Evolutionary conservation across 2,113 vertebrate genomes (phyloP).

Genomic region (Fukomys damarensis): DNA sequence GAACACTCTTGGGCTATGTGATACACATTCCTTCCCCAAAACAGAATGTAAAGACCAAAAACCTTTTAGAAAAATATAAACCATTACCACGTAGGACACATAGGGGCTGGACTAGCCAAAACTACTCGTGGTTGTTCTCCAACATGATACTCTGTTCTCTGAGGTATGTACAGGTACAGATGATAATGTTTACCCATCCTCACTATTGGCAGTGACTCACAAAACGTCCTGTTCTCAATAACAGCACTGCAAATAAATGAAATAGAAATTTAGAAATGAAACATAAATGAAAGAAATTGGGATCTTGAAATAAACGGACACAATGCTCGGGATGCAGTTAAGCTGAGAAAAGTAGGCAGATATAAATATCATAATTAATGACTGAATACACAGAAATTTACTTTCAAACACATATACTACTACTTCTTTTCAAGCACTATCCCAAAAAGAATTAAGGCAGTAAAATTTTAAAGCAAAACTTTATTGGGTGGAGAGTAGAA

Average conservation of each 20-base stretch:
- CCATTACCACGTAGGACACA: not conserved
- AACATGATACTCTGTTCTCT: not conserved
- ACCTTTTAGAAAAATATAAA: not conserved
- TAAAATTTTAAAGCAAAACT: conserved; percentile 1
- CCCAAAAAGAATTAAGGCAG: not conserved
- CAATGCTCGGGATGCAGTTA: not conserved
- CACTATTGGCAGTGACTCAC: not conserved
- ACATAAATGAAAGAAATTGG: not conserved
- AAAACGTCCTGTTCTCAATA: not conserved
- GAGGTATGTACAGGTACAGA: not conserved
- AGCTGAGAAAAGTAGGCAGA: conserved; percentile 44
- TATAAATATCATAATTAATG: not conserved
- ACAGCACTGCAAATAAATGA: not conserved
- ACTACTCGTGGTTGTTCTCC: not conserved
- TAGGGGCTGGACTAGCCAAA: not conserved
- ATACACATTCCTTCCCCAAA: not conserved
- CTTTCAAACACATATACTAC: not conserved
- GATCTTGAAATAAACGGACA: not conserved
- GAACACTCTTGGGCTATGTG: not conserved
- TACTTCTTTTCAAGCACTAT: not conserved
- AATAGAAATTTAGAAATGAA: not conserved
- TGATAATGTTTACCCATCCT: not conserved
- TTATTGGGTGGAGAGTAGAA: not conserved
- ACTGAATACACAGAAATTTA: conserved; percentile 44
- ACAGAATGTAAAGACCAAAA: not conserved